Percentiles rank a stretch among this genome's conserved stretches.
phyloP scores from a whole-genome alignment of 2,113 vertebrate genomes.

The Bubalus kerabau region DNA sequence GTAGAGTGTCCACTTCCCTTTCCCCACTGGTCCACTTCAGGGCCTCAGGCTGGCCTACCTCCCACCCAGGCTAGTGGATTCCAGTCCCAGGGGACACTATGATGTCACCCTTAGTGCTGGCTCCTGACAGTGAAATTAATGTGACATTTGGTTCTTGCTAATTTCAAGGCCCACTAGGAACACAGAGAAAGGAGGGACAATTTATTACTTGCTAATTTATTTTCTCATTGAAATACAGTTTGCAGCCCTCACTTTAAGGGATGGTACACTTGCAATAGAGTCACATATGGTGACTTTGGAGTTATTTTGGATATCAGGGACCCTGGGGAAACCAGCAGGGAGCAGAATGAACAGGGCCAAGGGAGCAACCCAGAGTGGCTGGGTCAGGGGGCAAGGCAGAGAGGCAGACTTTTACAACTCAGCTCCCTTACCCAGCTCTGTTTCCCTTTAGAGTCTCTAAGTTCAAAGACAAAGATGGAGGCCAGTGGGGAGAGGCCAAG shows the following conservation, averaged over 20 bases:
- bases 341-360: background rate
- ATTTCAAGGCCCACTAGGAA: slow-evolving; percentile 53
- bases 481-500: background rate
- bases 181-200: background rate
- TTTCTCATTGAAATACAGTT: slow-evolving; percentile 22
- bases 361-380: background rate
- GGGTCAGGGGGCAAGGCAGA: background rate
- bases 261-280: background rate
- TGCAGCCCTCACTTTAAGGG: background rate
- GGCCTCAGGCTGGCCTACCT: background rate
- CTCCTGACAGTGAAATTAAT: background rate
- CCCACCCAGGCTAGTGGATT: background rate
- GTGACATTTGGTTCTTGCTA: background rate
- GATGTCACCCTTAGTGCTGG: background rate
- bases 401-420: background rate
- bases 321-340: background rate
- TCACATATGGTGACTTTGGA: background rate
- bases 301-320: background rate
- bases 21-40: background rate
- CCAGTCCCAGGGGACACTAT: background rate
- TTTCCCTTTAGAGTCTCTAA: background rate
- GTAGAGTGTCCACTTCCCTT: background rate
- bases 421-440: background rate
- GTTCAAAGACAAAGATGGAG: background rate
- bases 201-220: slow-evolving; percentile 42